phyloP scores from a whole-genome alignment of 1,140 invertebrate species.

The Bathynomus jamesi region DNA sequence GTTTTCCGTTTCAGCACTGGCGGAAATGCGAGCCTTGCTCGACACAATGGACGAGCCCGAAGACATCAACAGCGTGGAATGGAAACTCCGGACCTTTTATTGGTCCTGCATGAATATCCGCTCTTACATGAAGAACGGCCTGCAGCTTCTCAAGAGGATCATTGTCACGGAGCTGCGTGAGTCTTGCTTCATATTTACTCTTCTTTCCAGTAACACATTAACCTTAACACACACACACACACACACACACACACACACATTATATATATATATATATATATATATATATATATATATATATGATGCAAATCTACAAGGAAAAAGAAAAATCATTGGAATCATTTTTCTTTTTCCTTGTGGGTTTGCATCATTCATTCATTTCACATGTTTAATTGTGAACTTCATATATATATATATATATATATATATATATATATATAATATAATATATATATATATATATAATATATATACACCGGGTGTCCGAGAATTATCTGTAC shows the following conservation, averaged over 20 bases:
- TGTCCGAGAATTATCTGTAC: no score
- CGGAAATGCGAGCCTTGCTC: constrained; percentile 28
- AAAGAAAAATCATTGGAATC: background rate
- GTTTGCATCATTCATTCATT: no score
- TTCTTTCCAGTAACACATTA: background rate
- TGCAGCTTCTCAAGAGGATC: constrained; percentile 21
- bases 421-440: background rate
- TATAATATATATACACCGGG: background rate
- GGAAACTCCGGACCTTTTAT: constrained; percentile 33
- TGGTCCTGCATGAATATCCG: constrained; percentile 31
- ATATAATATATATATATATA: background rate
- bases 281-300: constrained; percentile 2
- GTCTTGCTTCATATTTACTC: constrained; percentile 5
- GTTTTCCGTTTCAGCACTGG: constrained; percentile 23
- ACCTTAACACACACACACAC: background rate
- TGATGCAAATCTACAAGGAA: background rate
- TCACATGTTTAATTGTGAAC: background rate
- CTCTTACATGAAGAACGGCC: constrained; percentile 27
- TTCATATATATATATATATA: background rate
- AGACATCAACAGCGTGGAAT: constrained; percentile 32
- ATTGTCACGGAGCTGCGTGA: constrained; percentile 27
- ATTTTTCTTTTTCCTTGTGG: no score
- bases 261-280: background rate
- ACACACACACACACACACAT: background rate
- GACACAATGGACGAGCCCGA: constrained; percentile 34